phyloP scores from a whole-genome alignment of 2,113 vertebrate genomes.

The Anhinga rufa region DNA sequence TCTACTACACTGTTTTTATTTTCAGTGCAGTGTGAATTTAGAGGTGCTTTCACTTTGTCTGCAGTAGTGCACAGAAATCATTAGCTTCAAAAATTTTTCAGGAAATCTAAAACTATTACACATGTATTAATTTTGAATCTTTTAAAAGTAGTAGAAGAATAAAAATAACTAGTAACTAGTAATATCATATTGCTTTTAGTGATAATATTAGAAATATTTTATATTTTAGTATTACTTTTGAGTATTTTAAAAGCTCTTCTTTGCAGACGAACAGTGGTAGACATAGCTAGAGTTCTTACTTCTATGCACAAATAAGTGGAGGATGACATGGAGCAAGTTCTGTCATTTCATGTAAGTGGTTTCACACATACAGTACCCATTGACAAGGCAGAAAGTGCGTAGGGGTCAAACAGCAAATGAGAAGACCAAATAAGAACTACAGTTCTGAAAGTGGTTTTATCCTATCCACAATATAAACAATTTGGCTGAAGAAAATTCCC shows the following conservation, averaged over 20 bases:
- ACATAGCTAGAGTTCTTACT: background rate
- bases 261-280: background rate
- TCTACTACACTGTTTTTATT: background rate
- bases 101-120: background rate
- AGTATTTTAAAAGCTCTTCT: background rate
- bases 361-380: background rate
- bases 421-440: background rate
- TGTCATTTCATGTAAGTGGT: background rate
- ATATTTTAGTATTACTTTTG: background rate
- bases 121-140: background rate
- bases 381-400: background rate
- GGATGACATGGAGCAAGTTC: background rate
- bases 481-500: background rate
- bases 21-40: background rate
- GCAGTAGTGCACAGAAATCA: background rate
- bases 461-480: background rate
- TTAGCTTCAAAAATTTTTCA: background rate
- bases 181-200: background rate
- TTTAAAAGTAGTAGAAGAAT: background rate
- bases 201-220: background rate
- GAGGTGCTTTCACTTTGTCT: background rate
- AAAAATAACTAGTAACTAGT: background rate
- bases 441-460: background rate
- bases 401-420: background rate
- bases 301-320: background rate